phyloP scores from a whole-genome alignment of 2,888 invertebrate species.

The Minunthozetes semirufus region DNA sequence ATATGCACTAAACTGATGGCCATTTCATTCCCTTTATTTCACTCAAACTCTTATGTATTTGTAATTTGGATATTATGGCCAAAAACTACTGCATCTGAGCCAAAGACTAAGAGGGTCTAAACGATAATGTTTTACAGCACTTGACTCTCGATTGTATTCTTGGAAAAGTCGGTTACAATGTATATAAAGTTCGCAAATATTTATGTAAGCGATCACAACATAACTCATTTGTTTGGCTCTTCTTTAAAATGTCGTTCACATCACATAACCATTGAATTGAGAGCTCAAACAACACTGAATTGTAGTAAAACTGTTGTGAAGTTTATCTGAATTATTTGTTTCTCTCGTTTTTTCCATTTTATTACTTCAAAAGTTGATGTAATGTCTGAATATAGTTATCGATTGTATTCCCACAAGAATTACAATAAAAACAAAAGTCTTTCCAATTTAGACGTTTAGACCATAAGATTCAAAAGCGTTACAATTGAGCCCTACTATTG shows the following conservation, averaged over 20 bases:
- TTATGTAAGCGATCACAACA: slow-evolving; percentile 9
- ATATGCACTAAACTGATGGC: slow-evolving; percentile 7
- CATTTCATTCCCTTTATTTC: slow-evolving; percentile 22
- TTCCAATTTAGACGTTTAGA: slow-evolving; percentile 10
- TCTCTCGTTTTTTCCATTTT: slow-evolving; percentile 1
- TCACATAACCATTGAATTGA: background rate
- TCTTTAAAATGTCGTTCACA: slow-evolving; percentile 9
- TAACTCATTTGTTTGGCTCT: slow-evolving; percentile 14
- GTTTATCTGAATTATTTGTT: slow-evolving; percentile 2
- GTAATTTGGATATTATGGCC: background rate
- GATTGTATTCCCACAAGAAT: slow-evolving; percentile 11
- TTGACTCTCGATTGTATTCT: slow-evolving; percentile 4
- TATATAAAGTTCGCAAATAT: slow-evolving; percentile 11
- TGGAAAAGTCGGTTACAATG: slow-evolving; percentile 16
- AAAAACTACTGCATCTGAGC: background rate
- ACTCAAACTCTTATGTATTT: slow-evolving; percentile 2
- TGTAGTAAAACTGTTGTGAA: background rate
- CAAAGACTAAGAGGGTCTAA: background rate
- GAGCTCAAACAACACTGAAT: background rate
- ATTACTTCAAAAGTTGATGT: background rate
- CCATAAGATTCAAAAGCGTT: background rate
- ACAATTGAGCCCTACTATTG: background rate
- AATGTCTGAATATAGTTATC: slow-evolving; percentile 12
- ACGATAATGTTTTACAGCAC: slow-evolving; percentile 24
- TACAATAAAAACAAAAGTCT: background rate